A percentile compares a stretch with the other conserved stretches of the same genome.
phyloP scores from a whole-genome alignment of 2,888 invertebrate genomes.

The Tinea semifulvella region DNA sequence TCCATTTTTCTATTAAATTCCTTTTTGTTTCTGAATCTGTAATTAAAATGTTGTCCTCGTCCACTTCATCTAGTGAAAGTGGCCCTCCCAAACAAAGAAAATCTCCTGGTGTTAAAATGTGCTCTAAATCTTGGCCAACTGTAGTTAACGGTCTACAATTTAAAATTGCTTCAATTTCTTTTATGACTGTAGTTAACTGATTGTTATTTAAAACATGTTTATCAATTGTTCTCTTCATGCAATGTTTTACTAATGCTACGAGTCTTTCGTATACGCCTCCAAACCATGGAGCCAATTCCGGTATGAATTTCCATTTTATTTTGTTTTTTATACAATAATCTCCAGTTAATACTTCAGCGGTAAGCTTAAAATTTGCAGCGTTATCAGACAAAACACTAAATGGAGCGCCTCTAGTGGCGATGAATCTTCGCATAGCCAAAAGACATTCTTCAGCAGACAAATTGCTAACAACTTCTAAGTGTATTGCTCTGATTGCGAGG shows the following conservation, averaged over 20 bases:
- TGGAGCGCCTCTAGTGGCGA: constrained; percentile 16
- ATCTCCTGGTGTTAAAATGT: constrained; percentile 12
- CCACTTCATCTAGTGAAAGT: not conserved
- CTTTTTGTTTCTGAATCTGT: constrained; percentile 14
- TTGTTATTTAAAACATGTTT: too few species aligned
- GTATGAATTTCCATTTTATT: constrained; percentile 18
- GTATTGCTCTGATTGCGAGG: constrained; percentile 22
- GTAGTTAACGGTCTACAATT: constrained; percentile 15
- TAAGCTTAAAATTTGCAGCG: constrained; percentile 21
- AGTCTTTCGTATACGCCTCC: constrained; percentile 21
- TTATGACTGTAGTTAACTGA: too few species aligned
- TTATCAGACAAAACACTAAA: constrained; percentile 20
- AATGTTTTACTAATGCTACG: constrained; percentile 17
- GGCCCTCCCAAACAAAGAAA: constrained; percentile 5
- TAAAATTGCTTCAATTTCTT: constrained; percentile 16
- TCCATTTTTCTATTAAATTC: constrained; percentile 17
- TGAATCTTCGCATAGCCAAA: constrained; percentile 17
- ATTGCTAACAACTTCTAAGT: constrained; percentile 23
- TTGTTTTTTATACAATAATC: constrained; percentile 13
- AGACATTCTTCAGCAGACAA: constrained; percentile 22
- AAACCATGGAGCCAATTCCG: constrained; percentile 19
- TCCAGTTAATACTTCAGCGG: constrained; percentile 16
- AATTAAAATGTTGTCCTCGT: not conserved
- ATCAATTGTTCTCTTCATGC: constrained; percentile 16
- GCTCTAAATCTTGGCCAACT: constrained; percentile 14